Evolutionary conservation across 1,140 invertebrate genomes (phyloP).

Genomic region (Brachionus koreanus): DNA sequence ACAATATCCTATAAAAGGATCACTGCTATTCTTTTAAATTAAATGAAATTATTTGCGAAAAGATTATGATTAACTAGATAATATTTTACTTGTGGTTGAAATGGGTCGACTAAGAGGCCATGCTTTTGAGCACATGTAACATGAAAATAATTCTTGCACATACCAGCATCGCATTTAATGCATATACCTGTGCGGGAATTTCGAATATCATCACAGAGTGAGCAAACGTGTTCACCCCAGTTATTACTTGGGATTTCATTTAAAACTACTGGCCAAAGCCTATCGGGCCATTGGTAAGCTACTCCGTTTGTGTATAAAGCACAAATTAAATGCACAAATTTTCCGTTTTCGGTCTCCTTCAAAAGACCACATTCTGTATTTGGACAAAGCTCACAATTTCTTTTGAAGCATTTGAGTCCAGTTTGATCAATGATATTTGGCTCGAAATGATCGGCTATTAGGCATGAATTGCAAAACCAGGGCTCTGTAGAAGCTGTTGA

Average conservation of each 20-base stretch:
- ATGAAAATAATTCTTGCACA: slow-evolving; percentile 42
- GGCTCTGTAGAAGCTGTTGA: slow-evolving; percentile 32
- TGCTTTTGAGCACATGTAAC: slow-evolving; percentile 40
- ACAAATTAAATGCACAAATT: slow-evolving; percentile 43
- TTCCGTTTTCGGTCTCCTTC: slow-evolving; percentile 38
- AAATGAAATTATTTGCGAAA: neutral
- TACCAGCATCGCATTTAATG: slow-evolving; percentile 44
- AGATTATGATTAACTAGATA: neutral
- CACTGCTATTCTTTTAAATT: neutral
- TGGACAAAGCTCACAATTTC: slow-evolving; percentile 43
- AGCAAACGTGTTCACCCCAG: slow-evolving; percentile 34
- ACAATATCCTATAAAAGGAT: slow-evolving; percentile 42
- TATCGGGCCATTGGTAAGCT: slow-evolving; percentile 35
- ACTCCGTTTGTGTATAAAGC: slow-evolving; percentile 23
- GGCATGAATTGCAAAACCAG: slow-evolving; percentile 40
- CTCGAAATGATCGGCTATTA: neutral
- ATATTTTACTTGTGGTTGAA: slow-evolving; percentile 27
- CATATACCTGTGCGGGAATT: slow-evolving; percentile 26
- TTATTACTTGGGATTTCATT: slow-evolving; percentile 5
- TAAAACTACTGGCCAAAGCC: slow-evolving; percentile 37
- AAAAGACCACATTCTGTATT: slow-evolving; percentile 39
- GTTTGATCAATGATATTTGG: neutral
- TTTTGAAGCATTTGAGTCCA: neutral
- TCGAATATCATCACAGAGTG: slow-evolving; percentile 30
- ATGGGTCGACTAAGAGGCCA: slow-evolving; percentile 28